Conservation (phyloP, 2,888 invertebrate species). For the Cosmia trapezina region DNA sequence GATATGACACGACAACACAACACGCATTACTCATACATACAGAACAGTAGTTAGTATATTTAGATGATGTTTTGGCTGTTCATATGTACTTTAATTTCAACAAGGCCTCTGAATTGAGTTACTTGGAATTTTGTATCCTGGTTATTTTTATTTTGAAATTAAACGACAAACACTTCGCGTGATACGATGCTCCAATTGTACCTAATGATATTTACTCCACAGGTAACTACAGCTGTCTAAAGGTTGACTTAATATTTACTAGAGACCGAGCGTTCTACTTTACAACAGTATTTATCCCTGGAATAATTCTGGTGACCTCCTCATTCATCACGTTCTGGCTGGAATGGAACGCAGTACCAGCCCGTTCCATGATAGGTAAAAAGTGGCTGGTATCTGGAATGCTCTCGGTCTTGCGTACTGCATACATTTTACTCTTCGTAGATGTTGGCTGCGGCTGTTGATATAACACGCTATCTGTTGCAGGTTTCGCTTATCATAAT, state of each 20-base stretch:
- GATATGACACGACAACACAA: slow-evolving; percentile 87
- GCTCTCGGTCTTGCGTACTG: slow-evolving; percentile 83
- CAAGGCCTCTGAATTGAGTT: slow-evolving; percentile 91
- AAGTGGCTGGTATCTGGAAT: slow-evolving; percentile 81
- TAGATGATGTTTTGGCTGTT: slow-evolving; percentile 77
- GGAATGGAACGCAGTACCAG: slow-evolving; percentile 97
- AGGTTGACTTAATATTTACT: slow-evolving; percentile 96
- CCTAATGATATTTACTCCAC: slow-evolving; percentile 85
- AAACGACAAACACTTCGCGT: slow-evolving; percentile 56
- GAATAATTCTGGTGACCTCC: slow-evolving; percentile 96
- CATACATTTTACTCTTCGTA: slow-evolving; percentile 80
- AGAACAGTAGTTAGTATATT: slow-evolving; percentile 81
- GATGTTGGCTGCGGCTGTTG: slow-evolving; percentile 86
- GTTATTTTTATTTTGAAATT: slow-evolving; percentile 70
- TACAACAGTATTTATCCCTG: slow-evolving; percentile 97
- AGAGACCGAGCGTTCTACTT: slow-evolving; percentile 97
- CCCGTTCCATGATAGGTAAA: slow-evolving; percentile 96
- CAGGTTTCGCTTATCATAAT: slow-evolving; percentile 79
- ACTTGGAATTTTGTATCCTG: slow-evolving; percentile 86
- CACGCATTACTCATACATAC: slow-evolving; percentile 90
- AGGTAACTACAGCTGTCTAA: slow-evolving; percentile 97
- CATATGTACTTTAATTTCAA: slow-evolving; percentile 79
- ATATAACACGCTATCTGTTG: slow-evolving; percentile 84
- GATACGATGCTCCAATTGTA: slow-evolving; percentile 74
- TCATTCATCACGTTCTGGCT: slow-evolving; percentile 97